These are phyloP conservation scores for Scopus umbretta DNA, from an alignment of 2,113 vertebrate genomes.

Conservation along the genomic window DNA sequence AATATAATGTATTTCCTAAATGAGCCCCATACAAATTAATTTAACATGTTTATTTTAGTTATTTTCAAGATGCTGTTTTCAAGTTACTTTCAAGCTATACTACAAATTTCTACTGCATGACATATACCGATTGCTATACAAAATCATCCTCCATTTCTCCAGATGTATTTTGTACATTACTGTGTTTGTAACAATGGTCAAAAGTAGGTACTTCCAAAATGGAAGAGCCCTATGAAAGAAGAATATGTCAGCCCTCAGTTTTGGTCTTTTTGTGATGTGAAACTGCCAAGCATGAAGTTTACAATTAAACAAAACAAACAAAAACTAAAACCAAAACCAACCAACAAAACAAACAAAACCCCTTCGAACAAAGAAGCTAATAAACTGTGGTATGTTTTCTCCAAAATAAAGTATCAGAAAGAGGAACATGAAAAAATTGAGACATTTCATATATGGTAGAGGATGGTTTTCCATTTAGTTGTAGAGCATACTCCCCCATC, in stretches of 20 bases:
- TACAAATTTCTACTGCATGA: neutral
- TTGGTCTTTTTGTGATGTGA: neutral
- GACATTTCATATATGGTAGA: neutral
- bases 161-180: neutral
- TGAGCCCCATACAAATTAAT: neutral
- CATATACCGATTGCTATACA: neutral
- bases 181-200: neutral
- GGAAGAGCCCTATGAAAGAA: neutral
- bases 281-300: neutral
- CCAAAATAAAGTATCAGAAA: neutral
- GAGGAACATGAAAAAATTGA: neutral
- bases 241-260: neutral
- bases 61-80: neutral
- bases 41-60: neutral
- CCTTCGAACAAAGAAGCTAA: neutral
- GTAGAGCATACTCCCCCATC: neutral
- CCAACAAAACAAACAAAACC: rapidly evolving
- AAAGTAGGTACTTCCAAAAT: neutral
- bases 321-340: neutral
- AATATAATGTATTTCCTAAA: neutral
- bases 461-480: neutral
- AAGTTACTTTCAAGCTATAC: neutral
- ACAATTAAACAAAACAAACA: neutral
- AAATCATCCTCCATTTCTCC: neutral
- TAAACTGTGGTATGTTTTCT: neutral